These are phyloP conservation scores for Acinonyx jubatus DNA, from an alignment of 2,113 vertebrate genomes.

Conservation along the genomic window DNA sequence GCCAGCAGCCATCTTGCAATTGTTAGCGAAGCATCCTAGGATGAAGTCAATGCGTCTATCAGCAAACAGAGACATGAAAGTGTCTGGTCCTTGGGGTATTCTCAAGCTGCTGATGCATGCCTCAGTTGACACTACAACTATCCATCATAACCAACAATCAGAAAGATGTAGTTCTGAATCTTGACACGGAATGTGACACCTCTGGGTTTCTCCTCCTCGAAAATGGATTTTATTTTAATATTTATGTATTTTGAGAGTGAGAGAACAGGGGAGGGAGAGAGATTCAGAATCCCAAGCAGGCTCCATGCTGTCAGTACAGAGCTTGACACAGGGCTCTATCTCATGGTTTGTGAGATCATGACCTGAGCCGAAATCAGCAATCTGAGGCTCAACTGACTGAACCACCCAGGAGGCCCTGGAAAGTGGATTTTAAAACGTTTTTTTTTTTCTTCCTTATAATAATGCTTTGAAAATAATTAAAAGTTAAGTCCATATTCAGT, in stretches of 20 bases:
- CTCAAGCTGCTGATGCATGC: neutral
- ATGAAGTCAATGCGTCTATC: neutral
- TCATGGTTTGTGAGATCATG: too few relatives aligned
- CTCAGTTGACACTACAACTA: neutral
- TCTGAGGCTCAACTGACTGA: too few relatives aligned
- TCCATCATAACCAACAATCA: neutral
- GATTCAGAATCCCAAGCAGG: too few relatives aligned
- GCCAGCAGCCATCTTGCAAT: neutral
- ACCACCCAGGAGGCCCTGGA: neutral
- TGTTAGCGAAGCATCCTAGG: neutral
- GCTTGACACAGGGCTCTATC: too few relatives aligned
- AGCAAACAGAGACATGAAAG: neutral
- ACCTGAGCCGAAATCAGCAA: too few relatives aligned
- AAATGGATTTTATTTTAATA: neutral
- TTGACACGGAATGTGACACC: neutral
- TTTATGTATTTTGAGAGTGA: too few relatives aligned
- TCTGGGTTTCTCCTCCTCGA: neutral
- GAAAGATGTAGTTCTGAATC: neutral
- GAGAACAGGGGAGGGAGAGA: too few relatives aligned
- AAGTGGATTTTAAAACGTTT: neutral
- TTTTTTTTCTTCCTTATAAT: neutral
- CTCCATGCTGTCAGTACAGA: too few relatives aligned
- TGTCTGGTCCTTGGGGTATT: neutral
- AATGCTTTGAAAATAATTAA: constrained; percentile 37
- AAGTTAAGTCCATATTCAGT: constrained; percentile 20